phyloP scores from a whole-genome alignment of 2,888 invertebrate genomes.

The Punctoribates punctum region DNA sequence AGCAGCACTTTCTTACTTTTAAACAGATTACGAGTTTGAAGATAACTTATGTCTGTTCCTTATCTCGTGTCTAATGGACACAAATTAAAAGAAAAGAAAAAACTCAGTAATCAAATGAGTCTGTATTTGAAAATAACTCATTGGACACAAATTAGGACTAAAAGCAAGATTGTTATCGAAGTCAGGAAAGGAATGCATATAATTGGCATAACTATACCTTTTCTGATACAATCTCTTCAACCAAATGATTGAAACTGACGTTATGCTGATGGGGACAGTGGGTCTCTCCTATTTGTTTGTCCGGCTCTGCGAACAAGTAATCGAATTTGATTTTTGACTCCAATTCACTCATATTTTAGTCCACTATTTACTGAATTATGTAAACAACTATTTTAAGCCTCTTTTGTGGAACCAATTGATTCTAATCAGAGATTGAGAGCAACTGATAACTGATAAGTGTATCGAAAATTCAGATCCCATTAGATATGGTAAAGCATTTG shows the following conservation, averaged over 20 bases:
- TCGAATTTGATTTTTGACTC: constrained; percentile 1
- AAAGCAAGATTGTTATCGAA: neutral
- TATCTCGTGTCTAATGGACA: too few species aligned
- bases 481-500: neutral
- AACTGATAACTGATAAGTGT: neutral
- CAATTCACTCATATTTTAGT: constrained; percentile 6
- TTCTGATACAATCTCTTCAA: neutral
- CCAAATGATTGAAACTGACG: constrained; percentile 5
- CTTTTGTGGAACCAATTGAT: neutral
- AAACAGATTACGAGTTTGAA: neutral
- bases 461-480: neutral
- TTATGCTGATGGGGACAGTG: constrained; percentile 12
- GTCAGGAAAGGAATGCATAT: neutral
- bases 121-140: neutral
- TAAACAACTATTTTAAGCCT: neutral
- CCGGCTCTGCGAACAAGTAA: constrained; percentile 21
- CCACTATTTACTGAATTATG: neutral
- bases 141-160: neutral
- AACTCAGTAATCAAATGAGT: neutral
- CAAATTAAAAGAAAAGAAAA: neutral
- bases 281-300: neutral
- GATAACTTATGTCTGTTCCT: neutral
- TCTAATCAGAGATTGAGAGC: neutral
- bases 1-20: neutral
- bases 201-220: constrained; percentile 12